phyloP scores from a whole-genome alignment of 2,113 vertebrate species.

The Tor tambroides region DNA sequence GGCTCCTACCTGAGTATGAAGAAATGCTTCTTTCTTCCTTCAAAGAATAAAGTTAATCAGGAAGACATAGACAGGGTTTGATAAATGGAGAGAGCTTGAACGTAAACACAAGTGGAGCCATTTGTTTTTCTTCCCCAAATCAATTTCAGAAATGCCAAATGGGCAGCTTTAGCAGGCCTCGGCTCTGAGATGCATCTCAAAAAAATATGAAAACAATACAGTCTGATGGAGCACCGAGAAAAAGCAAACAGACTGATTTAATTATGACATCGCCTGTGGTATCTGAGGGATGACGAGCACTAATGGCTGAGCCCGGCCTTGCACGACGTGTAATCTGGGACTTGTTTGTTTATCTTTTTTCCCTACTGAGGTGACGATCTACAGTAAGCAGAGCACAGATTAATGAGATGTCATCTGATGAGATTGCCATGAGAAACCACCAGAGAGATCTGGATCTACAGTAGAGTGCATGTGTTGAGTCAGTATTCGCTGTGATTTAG shows the following conservation, averaged over 20 bases:
- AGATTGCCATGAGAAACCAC: conserved; percentile 17
- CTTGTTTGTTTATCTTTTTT: conserved; percentile 43
- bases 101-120: conserved; percentile 65
- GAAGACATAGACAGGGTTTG: conserved; percentile 59
- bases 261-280: conserved; percentile 39
- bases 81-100: conserved; percentile 58
- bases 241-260: conserved; percentile 47
- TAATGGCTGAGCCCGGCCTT: conserved; percentile 29
- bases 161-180: conserved; percentile 34
- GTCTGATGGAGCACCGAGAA: conserved; percentile 22
- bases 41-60: conserved; percentile 45
- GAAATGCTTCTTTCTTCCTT: conserved; percentile 61
- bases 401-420: conserved; percentile 48
- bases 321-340: conserved; percentile 44
- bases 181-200: conserved; percentile 25
- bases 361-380: conserved; percentile 45
- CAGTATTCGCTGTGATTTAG: neutral
- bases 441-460: conserved; percentile 15
- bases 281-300: conserved; percentile 19
- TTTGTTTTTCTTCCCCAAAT: conserved; percentile 58
- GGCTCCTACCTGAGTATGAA: conserved; percentile 33
- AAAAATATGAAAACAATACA: conserved; percentile 33
- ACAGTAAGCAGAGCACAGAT: conserved; percentile 39
- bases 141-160: conserved; percentile 58
- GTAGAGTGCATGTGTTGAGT: neutral